Evolutionary conservation across 2,797 vertebrate species (phyloP), one percentile per base, ranked within the genome.

Genomic region (Cryptoblepharus egeriae): DNA sequence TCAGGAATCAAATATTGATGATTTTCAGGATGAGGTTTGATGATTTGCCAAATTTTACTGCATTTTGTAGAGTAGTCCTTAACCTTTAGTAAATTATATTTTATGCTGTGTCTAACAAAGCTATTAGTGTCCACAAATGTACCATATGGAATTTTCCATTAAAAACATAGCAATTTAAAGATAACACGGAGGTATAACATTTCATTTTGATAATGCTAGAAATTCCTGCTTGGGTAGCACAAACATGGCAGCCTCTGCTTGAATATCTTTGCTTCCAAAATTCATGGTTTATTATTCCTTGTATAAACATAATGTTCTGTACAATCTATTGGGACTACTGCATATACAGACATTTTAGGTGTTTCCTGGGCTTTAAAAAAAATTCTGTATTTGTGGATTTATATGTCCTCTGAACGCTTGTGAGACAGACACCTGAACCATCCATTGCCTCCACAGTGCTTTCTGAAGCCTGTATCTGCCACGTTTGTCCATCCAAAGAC

Each of bases 41-140:
- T 91, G 86, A 92, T 72, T 32, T 87, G 87, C 84, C 85, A 87
- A 75, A 67, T 92, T 93, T 94, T 90, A 74, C 93, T 93, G 87
- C 88, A 88, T 82, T 30, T 60, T 72, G 0, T 63, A 75, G 85
- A 92, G 87, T 88, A 79, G 67, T 70, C 78, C 64, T 37, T 88
- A 88, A 86, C 79, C 87, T 88, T 81, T 87, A 89, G 89, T 92
- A 92, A 94, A 93, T 93, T 88, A 83, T 45, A 26, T 20, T 60
- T 64, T 42, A 60, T 87, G 83, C 82, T 87, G 52, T 86, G 83
- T 86, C 81, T 88, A 37, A 82, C 88, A 78, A 83, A 84, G 76
- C 81, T 61, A 5, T 32, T 85, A 85, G 55, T 84, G 71, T 88
- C 90, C 79, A 37, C 80, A 74, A 82, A 15, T 2, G 78, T 73